Base-by-base conservation (phyloP, 2,113 vertebrate genomes). In the Odocoileus virginianus region DNA sequence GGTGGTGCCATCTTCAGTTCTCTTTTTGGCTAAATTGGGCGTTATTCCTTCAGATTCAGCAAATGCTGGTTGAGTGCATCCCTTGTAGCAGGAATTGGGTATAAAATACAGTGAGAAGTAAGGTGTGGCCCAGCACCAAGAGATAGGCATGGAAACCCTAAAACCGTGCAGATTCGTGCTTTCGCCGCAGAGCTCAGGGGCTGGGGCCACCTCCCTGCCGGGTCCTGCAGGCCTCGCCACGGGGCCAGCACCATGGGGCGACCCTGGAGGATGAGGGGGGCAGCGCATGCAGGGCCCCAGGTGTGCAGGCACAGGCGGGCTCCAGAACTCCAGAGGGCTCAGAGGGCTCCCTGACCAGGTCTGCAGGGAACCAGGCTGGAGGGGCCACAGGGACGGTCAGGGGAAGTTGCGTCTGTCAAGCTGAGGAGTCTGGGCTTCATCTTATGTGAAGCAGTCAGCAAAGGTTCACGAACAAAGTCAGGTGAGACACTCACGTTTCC, bases 1-100 rank as follows among this genome's bases (percentile, higher is more conserved):
- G 83, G 57, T 16, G 30, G 40, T 25, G 3, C 30, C 17, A 0
- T 54, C 36, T 84, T 96, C 47, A 36, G 14, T 84, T 79, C 95
- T 95, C 81, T 43, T 84, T 87, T 92, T 40, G n/a, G 64, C 71
- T 84, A 64, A 43, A 14, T 27, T n/a, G 40, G 27, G 7, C 64
- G 23, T 21, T 76, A 40, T 4, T 91, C 58, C 58, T 87, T 82
- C 45, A 79, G 36, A 36, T 55, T 91, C 57, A 60, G 82, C 25
- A 89, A 5, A 50, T 4, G 9, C n/a, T 78, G n/a, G 40, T 5
- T 58, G 55, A 85, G 21, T 57, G n/a, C 16, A 76, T 60, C 12
- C 33, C 19, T 74, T 16, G 3, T 7, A 30, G 15, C 15, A 61
- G n/a, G 50, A 33, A 61, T 1, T 84, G 43, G 25, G 54, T 21